Conservation (phyloP, 2,888 invertebrate species). For the Luperina testacea region DNA sequence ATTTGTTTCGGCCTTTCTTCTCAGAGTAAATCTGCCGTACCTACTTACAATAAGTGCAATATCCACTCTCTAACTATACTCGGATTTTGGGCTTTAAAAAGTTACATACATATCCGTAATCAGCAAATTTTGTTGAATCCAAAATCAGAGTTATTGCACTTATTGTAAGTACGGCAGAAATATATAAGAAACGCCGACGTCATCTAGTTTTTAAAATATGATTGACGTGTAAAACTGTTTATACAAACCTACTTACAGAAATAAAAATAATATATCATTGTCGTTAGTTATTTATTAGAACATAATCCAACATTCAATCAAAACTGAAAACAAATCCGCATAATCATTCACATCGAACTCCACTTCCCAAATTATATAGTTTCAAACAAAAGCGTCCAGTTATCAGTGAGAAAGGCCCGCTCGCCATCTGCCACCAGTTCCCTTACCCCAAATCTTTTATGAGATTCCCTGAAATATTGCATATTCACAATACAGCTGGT, state of each 20-base stretch:
- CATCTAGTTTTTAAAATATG: neutral
- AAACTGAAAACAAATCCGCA: constrained; percentile 16
- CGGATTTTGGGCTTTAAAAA: too few species aligned
- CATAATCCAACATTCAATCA: constrained; percentile 12
- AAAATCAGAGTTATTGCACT: too few species aligned
- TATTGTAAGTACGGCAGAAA: too few species aligned
- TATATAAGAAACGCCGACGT: too few species aligned
- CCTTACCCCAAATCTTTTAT: constrained; percentile 76
- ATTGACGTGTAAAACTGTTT: neutral
- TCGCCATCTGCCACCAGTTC: constrained; percentile 71
- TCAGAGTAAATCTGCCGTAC: too few species aligned
- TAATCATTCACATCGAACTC: constrained; percentile 25
- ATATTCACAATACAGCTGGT: constrained; percentile 79
- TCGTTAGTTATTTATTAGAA: neutral
- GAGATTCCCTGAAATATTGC: constrained; percentile 81
- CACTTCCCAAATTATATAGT: constrained; percentile 47
- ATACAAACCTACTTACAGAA: neutral
- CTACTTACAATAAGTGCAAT: too few species aligned
- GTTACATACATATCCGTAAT: too few species aligned
- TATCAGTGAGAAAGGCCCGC: constrained; percentile 60
- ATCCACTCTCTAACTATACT: too few species aligned
- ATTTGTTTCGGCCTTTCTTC: too few species aligned
- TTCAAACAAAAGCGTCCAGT: constrained; percentile 57
- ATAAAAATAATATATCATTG: neutral
- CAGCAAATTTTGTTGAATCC: too few species aligned